These are phyloP conservation scores for Phylloscopus whistleri DNA, from an alignment of 2,113 vertebrate genomes.

Conservation along the genomic window DNA sequence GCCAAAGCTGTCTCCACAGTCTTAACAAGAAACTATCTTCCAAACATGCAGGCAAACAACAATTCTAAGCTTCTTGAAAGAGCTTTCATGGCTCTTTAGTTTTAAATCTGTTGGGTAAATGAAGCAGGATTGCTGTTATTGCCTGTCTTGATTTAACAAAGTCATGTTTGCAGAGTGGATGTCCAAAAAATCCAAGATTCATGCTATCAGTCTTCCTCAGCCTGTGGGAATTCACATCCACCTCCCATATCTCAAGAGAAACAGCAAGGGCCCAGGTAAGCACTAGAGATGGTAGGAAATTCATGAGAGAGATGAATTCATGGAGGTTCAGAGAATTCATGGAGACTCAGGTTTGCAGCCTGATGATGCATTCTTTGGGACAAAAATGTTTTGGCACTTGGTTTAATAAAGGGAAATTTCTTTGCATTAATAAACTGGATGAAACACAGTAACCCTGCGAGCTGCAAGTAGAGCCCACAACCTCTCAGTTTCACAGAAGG, in stretches of 20 bases:
- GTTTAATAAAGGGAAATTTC: neutral
- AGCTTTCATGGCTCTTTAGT: neutral
- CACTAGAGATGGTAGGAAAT: neutral
- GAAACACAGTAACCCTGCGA: neutral
- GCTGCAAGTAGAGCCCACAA: neutral
- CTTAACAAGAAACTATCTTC: neutral
- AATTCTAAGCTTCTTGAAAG: neutral
- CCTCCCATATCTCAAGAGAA: neutral
- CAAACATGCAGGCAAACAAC: neutral
- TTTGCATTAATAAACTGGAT: neutral
- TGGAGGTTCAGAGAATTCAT: neutral
- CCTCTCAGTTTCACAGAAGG: neutral
- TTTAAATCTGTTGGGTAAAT: neutral
- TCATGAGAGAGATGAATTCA: neutral
- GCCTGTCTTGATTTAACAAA: neutral
- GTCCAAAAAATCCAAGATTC: neutral
- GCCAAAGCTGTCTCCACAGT: neutral
- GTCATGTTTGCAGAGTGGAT: fast-evolving
- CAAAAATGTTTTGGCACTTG: neutral
- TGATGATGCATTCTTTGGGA: neutral
- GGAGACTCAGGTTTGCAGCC: neutral
- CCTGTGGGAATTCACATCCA: neutral
- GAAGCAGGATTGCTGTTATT: neutral
- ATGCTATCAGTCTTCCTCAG: neutral
- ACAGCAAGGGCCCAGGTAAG: neutral